Conservation (phyloP, 2,797 vertebrate genomes). For the Poeciliopsis turneri region DNA sequence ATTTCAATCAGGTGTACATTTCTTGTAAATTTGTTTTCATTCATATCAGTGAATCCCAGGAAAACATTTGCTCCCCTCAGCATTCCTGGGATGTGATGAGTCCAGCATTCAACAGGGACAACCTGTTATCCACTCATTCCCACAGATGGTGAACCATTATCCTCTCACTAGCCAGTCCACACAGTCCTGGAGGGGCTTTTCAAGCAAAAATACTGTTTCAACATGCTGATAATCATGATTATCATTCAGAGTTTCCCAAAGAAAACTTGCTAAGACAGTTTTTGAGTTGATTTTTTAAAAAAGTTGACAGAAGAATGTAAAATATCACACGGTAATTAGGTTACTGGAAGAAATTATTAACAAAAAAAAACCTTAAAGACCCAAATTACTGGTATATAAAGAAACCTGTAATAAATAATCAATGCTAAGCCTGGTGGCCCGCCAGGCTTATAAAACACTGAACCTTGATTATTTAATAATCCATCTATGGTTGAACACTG, state of each 20-base stretch:
- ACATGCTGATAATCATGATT: not conserved
- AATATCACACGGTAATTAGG: no score
- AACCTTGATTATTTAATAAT: not conserved
- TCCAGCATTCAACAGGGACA: conserved; percentile 71
- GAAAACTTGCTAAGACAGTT: no score
- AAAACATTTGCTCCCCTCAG: conserved; percentile 77
- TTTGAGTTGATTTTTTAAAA: no score
- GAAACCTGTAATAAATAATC: no score
- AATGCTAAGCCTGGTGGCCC: no score
- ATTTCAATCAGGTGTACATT: not conserved
- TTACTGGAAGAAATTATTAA: no score
- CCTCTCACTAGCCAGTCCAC: conserved; percentile 25
- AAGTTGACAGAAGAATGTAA: no score
- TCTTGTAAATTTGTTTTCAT: conserved; percentile 13
- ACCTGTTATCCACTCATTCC: conserved; percentile 77
- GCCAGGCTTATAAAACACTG: no score
- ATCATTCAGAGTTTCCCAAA: not conserved
- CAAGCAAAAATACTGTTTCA: not conserved
- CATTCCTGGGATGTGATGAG: conserved; percentile 80
- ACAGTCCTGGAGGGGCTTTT: conserved; percentile 7
- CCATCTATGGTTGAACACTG: not conserved
- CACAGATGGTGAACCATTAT: conserved; percentile 75
- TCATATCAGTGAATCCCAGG: conserved; percentile 66
- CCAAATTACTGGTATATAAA: no score
- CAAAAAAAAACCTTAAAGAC: no score